Base-by-base conservation (phyloP, 37 sponge, comb jelly and placozoan species). In the Aplysina aerophoba region DNA sequence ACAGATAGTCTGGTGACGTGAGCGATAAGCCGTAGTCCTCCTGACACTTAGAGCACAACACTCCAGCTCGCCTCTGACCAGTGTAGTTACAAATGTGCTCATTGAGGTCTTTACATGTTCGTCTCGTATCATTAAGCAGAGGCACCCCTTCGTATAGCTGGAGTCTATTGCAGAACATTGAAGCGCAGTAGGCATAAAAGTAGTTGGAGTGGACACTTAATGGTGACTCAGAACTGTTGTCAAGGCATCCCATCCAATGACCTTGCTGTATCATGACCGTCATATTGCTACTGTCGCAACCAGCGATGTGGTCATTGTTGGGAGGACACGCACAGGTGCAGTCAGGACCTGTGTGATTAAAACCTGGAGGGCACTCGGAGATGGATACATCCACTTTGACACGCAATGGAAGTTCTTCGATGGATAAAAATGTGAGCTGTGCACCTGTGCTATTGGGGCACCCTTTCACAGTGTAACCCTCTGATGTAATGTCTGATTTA, bases 361-460 rank as follows among this genome's bases (percentile, higher is more conserved):
- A 69, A 1, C 71, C 71, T 11, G 71, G 71, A 31, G 71, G 71
- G 34, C 71, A 69, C 34, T 69, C 71, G 19, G 33, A n/a, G 33
- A 69, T 69, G 0, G 19, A 34, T 6, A 69, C 71, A n/a, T 30
- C 17, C 1, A 69, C 6, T 31, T 69, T 35, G 17, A 69, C 71
- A 15, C 17, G 34, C 4, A 69, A 28, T 4, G 34, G 34, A 17
- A 35, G 71, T 1, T 69, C 71, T 35, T 69, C 35, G 28, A 17
- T 35, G 13, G 71, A 69, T 11, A 69, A 30, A 69, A 69, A 28
- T 31, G 71, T 44, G 50, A n/a, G n/a, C n/a, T 20, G 66, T n/a
- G n/a, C 50, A 11, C 50, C 8, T 3, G 50, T 44, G 3, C 6
- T 44, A 44, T 44, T 44, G 50, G 50, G 50, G 8, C 50, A 44